Base-by-base conservation (phyloP, 2,797 vertebrate species). In the Galaxias olidus region DNA sequence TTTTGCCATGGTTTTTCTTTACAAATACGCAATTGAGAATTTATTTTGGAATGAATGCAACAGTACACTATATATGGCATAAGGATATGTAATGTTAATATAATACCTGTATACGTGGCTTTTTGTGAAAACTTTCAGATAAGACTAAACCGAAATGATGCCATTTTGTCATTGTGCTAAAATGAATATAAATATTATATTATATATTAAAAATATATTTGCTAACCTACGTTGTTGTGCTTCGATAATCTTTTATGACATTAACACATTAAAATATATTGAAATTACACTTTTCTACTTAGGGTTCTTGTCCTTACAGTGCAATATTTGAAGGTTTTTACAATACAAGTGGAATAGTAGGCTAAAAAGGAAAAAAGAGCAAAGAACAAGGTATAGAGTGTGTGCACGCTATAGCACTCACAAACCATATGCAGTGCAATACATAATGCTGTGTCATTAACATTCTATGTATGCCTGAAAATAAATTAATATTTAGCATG, bases 141-240 rank as follows among this genome's bases (percentile, higher is more conserved):
- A 82, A 88, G 88, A 89, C 86, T 88, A 77, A 87, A 88, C 84
- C 84, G 83, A 90, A 91, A 88, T 86, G 75, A 87, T 89, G 88
- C 89, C 82, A 89, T 90, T 89, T 87, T 91, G 89, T 91, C 90
- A 90, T 90, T 91, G 92, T 85, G 90, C 88, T 92, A 90, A 91
- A 91, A 91, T 88, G 73, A 90, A 88, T 86, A 90, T 91, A 90
- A 88, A 91, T 91, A 91, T 91, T 78, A 79, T 78, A 80, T 78
- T 86, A 88, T 90, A 90, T 91, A 92, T 92, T 92, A 92, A 92
- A n/a, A 93, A 91, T 92, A 90, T 91, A 92, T 93, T 93, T 93
- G 91, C 92, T 92, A 88, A 93, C 91, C 89, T 83, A 68, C 9
- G 13, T 43, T 45, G 62, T 69, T 68, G 56, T 76, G 51, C 10